These are phyloP conservation scores for Lepus oiostolus DNA, from an alignment of 2,797 vertebrate species.

Conservation along the genomic window DNA sequence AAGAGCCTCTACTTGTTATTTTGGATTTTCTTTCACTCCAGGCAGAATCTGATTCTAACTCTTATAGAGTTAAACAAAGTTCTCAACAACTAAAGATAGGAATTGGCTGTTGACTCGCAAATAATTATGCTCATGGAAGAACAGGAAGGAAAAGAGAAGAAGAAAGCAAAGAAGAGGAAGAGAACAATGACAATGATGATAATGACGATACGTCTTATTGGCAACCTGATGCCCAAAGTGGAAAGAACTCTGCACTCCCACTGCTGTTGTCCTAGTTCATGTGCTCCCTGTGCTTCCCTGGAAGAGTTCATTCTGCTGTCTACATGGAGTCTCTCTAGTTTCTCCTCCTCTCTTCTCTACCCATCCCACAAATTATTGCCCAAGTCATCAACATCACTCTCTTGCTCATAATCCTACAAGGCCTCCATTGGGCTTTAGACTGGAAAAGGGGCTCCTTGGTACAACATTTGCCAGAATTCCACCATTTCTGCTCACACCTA, in stretches of 20 bases:
- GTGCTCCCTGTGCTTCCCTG: background rate
- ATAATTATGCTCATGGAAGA: constrained; percentile 1
- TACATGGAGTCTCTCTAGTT: background rate
- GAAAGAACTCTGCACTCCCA: background rate
- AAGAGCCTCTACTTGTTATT: background rate
- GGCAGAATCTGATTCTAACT: background rate
- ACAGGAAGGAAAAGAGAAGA: background rate
- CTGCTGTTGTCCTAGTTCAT: background rate
- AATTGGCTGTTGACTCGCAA: background rate
- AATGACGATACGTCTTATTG: background rate
- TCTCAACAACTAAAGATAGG: background rate
- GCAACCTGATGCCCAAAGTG: background rate
- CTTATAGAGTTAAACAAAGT: background rate
- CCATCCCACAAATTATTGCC: background rate
- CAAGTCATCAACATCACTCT: background rate
- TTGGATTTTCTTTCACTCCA: background rate
- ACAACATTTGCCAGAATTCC: background rate
- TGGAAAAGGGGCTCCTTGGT: background rate
- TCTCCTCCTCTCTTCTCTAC: background rate
- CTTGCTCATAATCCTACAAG: background rate
- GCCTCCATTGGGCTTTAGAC: background rate
- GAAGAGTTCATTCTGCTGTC: background rate
- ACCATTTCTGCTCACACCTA: background rate
- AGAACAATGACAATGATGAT: background rate
- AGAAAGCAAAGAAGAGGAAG: background rate